Conservation (phyloP, 2,113 vertebrate genomes). For the Nasalis larvatus region DNA sequence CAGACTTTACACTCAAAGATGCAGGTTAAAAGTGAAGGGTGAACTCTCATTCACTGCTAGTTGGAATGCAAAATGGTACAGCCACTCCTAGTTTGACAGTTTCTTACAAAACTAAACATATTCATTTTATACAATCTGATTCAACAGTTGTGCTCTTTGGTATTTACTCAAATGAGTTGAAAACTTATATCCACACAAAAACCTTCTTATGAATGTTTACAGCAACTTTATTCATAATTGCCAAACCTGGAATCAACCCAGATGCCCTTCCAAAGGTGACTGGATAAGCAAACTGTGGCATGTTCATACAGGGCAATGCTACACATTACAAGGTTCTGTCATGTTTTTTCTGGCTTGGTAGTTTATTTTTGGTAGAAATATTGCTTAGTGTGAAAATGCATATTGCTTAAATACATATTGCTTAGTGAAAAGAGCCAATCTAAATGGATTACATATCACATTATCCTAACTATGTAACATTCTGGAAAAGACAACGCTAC, state of each 20-base stretch:
- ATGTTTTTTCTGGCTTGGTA: too few relatives aligned
- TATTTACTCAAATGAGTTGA: neutral
- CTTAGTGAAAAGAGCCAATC: neutral
- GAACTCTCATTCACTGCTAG: neutral
- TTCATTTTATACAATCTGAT: neutral
- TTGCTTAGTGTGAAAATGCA: neutral
- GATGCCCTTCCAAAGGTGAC: neutral
- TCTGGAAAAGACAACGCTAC: neutral
- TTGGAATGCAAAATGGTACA: neutral
- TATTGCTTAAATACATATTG: neutral
- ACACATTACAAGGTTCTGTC: neutral
- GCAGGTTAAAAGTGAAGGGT: neutral
- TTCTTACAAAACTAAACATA: neutral
- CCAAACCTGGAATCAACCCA: neutral
- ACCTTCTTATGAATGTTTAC: neutral
- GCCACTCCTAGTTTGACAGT: neutral
- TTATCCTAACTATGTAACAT: neutral
- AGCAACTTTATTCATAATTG: neutral
- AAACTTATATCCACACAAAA: neutral
- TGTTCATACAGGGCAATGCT: neutral
- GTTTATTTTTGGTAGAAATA: neutral
- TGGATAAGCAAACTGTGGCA: neutral
- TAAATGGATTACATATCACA: neutral
- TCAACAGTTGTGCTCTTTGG: neutral
- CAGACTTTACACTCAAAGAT: neutral